Conservation (phyloP, 2,888 invertebrate genomes). For the Drosophila lutescens region DNA sequence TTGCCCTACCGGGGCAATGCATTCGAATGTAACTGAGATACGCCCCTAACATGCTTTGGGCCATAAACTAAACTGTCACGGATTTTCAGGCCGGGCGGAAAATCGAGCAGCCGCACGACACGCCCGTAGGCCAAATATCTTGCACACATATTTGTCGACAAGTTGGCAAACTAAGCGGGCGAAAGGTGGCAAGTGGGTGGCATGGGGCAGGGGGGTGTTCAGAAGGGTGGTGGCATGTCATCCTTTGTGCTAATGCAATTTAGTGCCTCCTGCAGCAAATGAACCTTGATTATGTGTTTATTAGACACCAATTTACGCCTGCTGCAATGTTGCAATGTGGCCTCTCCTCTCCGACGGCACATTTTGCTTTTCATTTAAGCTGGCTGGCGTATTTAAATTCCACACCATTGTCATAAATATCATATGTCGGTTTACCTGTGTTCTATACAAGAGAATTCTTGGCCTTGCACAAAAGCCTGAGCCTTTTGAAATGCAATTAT, state of each 20-base stretch:
- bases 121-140: slow-evolving; percentile 49
- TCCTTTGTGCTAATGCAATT: slow-evolving; percentile 68
- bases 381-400: slow-evolving; percentile 31
- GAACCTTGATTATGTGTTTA: slow-evolving; percentile 75
- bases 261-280: slow-evolving; percentile 56
- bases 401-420: slow-evolving; percentile 34
- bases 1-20: slow-evolving; percentile 24
- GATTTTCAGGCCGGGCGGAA: slow-evolving; percentile 24
- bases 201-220: not conserved
- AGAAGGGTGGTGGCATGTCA: slow-evolving; percentile 17
- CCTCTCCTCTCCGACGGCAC: slow-evolving; percentile 22
- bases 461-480: too few relatives aligned
- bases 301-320: slow-evolving; percentile 61
- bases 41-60: slow-evolving; percentile 49
- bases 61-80: slow-evolving; percentile 72
- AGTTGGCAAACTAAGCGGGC: slow-evolving; percentile 33
- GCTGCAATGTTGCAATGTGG: slow-evolving; percentile 44
- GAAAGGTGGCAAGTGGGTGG: slow-evolving; percentile 3
- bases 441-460: slow-evolving; percentile 6
- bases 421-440: slow-evolving; percentile 19
- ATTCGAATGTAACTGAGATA: slow-evolving; percentile 54
- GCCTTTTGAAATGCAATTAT: slow-evolving; percentile 14
- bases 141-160: slow-evolving; percentile 62
- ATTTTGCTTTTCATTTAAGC: slow-evolving; percentile 17
- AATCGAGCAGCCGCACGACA: slow-evolving; percentile 33